Evolutionary conservation across 1,140 invertebrate genomes (phyloP), one percentile per base, ranked within the genome.

Genomic region (Elymnias hypermnestra): DNA sequence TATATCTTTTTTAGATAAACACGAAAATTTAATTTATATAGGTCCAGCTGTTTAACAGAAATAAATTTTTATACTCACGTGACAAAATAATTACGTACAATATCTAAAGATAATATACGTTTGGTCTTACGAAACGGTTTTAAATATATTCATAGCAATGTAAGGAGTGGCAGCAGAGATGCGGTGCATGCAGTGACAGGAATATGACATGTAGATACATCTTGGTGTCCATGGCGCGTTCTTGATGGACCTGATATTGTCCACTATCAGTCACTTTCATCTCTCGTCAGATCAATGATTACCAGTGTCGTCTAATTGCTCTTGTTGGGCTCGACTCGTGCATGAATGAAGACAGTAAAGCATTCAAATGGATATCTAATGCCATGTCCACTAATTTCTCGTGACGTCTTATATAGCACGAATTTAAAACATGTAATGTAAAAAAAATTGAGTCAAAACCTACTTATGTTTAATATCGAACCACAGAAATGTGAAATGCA

Each of bases 301-400:
- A 69, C 64, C 55, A 57, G 64, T 73, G 76, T 71, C 69, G 59
- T 79, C 72, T 83, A 83, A 83, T 78, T 79, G 75, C 72, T 63
- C 61, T 63, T 60, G 63, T 72, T 67, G 63, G 70, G 68, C 62
- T 70, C 63, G 62, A 8, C 17, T 12, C 51, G 69, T 61, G 72
- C 68, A 67, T 72, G 67, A 63, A 50, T 65, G 63, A 39, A 35
- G 31, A 53, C 53, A 64, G 44, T 47, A 43, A 57, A 53, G 55
- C 51, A 45, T 57, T 53, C 15, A 38, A 57, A 56, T 29, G 59
- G 48, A 60, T 63, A 69, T 56, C 59, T 63, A 57, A 67, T 53
- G 41, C 35, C 47, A 54, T 57, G 50, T 47, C 23, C 43, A 45
- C 29, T 63, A 55, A 63, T 63, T 26, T 40, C 44, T 43, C 38